Evolutionary conservation across 2,888 invertebrate genomes (phyloP), one percentile per base, ranked within the genome.

Genomic region (Aphrophora alni): DNA sequence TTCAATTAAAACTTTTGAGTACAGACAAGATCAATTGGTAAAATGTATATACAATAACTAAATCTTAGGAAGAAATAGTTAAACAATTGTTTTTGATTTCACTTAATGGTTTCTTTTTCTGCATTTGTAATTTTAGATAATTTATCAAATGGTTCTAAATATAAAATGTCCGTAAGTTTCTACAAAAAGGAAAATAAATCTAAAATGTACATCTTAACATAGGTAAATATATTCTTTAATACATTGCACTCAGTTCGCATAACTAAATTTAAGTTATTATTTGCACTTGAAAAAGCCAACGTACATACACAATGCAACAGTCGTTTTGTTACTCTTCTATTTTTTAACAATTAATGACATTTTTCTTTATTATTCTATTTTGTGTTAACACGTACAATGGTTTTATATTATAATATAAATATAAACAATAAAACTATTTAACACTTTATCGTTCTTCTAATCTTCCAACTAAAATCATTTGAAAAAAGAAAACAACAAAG

Each of bases 381-480:
- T 21, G 12, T 21, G 5, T 59, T 59, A 59, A 59, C n/a, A 59
- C 59, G 21, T 59, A 4, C 21, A 59, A 59, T 59, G 59, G 21
- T 59, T 59, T 59, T 59, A 59, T 59, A 59, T 59, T 44, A 44
- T 44, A 59, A 2, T 59, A 21, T 21, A 59, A 59, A 21, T 59
- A 59, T 21, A 44, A 14, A 59, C 21, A 59, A 59, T 59, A 59
- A 59, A 59, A 59, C 59, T 59, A 59, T 59, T 59, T 14, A 59
- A 59, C n/a, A 59, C 59, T 59, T 59, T 59, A 59, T 59, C 59
- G 59, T 21, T 59, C 59, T 59, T 59, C 59, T 59, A 59, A n/a
- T 21, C 59, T 21, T 59, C 59, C 59, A 21, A 59, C 59, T n/a
- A 44, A 44, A 17, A 44, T 44, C 2, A 44, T 44, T 44, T 44